phyloP scores from a whole-genome alignment of 2,797 vertebrate genomes.

The Typhlichthys subterraneus region DNA sequence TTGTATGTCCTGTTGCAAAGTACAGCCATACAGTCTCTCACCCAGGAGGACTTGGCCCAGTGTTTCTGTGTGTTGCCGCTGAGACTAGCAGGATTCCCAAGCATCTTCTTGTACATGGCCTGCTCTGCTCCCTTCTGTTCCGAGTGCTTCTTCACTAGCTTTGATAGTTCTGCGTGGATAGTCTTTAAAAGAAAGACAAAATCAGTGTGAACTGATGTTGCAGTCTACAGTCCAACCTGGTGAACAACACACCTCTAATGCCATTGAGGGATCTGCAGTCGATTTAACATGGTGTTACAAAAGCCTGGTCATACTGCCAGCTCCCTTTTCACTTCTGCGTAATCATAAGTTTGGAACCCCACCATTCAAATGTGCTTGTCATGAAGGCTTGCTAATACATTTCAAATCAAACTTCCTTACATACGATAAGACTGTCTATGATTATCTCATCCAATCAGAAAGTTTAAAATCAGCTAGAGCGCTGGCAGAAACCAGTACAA shows the following conservation, averaged over 20 bases:
- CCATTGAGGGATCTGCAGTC: background rate
- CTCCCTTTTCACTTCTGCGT: too few relatives aligned
- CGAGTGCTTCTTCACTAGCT: slow-evolving; percentile 91
- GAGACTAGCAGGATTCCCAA: slow-evolving; percentile 80
- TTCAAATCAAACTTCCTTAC: too few relatives aligned
- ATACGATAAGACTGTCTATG: too few relatives aligned
- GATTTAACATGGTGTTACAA: background rate
- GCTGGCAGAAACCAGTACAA: too few relatives aligned
- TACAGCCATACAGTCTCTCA: slow-evolving; percentile 63
- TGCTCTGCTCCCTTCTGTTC: slow-evolving; percentile 91
- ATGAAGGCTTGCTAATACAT: too few relatives aligned
- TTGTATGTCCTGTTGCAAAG: too few relatives aligned
- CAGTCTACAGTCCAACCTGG: background rate
- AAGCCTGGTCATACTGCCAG: too few relatives aligned
- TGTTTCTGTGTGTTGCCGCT: slow-evolving; percentile 48
- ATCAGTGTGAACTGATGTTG: slow-evolving; percentile 9
- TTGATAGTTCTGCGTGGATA: slow-evolving; percentile 94
- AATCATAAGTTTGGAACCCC: too few relatives aligned
- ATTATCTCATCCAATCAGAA: too few relatives aligned
- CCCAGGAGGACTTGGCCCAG: slow-evolving; percentile 86
- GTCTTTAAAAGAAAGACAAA: slow-evolving; percentile 76
- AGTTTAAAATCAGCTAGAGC: too few relatives aligned
- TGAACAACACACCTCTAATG: background rate
- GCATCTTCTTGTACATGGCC: slow-evolving; percentile 97
- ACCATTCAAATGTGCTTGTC: too few relatives aligned